A percentile compares a stretch with the other conserved stretches of the same genome.
phyloP scores from a whole-genome alignment of 2,888 invertebrate species.

The Patella caerulea region DNA sequence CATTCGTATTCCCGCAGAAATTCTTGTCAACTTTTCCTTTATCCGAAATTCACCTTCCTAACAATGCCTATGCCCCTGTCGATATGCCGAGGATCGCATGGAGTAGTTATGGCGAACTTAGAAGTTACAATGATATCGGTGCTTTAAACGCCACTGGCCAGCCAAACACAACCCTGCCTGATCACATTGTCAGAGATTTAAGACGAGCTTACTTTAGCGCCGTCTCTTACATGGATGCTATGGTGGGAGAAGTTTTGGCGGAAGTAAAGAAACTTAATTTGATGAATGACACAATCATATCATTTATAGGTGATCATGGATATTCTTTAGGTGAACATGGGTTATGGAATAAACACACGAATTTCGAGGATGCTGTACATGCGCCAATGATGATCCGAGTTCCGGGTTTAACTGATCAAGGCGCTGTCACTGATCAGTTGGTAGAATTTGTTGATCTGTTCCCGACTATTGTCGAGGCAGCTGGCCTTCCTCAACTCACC shows the following conservation, averaged over 20 bases:
- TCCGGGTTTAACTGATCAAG: slow-evolving; percentile 39
- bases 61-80: slow-evolving; percentile 15
- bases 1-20: slow-evolving; percentile 39
- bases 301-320: slow-evolving; percentile 49
- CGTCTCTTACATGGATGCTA: slow-evolving; percentile 40
- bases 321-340: slow-evolving; percentile 45
- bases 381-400: slow-evolving; percentile 54
- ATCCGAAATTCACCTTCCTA: slow-evolving; percentile 23
- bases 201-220: slow-evolving; percentile 46
- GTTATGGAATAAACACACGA: slow-evolving; percentile 48
- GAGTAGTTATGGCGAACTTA: slow-evolving; percentile 14
- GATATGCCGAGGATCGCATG: slow-evolving; percentile 22
- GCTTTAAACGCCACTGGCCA: slow-evolving; percentile 19
- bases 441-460: slow-evolving; percentile 52
- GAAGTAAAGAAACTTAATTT: slow-evolving; percentile 38
- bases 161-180: slow-evolving; percentile 33
- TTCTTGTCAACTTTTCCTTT: slow-evolving; percentile 37
- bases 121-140: slow-evolving; percentile 29
- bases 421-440: slow-evolving; percentile 34
- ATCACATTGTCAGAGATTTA: slow-evolving; percentile 27
- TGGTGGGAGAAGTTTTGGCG: slow-evolving; percentile 40
- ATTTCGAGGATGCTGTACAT: slow-evolving; percentile 52
- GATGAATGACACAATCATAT: slow-evolving; percentile 39
- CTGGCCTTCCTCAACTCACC: slow-evolving; percentile 30
- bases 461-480: slow-evolving; percentile 49